Base-by-base conservation (phyloP, 1,140 invertebrate genomes). In the Lutraria rhynchaena region DNA sequence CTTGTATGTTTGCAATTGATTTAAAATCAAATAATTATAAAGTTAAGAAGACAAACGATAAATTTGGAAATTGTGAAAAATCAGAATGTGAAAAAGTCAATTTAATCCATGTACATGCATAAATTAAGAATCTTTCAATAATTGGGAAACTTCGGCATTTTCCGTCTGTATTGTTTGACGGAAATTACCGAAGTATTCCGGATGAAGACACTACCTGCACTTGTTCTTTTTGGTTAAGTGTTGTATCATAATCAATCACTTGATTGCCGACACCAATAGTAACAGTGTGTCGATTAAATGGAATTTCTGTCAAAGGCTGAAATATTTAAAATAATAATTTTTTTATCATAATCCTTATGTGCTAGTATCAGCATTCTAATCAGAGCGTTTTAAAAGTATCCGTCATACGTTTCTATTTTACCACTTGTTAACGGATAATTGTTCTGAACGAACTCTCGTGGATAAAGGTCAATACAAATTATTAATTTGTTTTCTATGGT, bases 281-380 rank as follows among this genome's bases (percentile, higher is more conserved):
- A 1, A 74, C 70, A 13, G 70, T 74, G 33, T 74, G 70, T 57
- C 55, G 33, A 35, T 57, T 74, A 19, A 74, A 74, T 11, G 70
- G 70, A 31, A 74, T 55, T 7, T 53, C 17, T n/a, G 13, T 17
- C n/a, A 31, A 29, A 9, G 31, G 19, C 44, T 70, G 46, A 19
- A 22, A 35, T 55, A 15, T n/a, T 58, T 22, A 3, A 15, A 58
- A 22, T 29, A n/a, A n/a, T n/a, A n/a, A 3, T 53, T 19, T 53
- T 53, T 9, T n/a, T 53, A 53, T 1, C 1, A 53, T n/a, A 53
- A 19, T 19, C 3, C 51, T n/a, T 53, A 3, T n/a, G 24, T 53
- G 24, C 19, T n/a, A 19, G 19, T 19, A 19, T 53, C 19, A 53
- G 19, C 1, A 1, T 1, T 24, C 19, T 53, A 53, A 53, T 53